Conservation (phyloP, 2,888 invertebrate species). For the Eupithecia subfuscata region DNA sequence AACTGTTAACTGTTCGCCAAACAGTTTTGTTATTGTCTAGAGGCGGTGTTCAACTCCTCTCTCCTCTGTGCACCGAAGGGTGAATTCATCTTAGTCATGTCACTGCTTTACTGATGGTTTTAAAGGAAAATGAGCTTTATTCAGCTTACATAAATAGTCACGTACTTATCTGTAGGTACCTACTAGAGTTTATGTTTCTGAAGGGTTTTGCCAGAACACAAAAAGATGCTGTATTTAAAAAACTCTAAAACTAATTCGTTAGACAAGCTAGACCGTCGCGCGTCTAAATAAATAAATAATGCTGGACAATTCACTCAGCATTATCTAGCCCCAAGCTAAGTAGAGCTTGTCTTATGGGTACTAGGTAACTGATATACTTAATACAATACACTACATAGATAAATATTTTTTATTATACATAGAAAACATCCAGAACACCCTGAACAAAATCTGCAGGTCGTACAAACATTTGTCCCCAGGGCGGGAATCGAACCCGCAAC, state of each 20-base stretch:
- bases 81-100: background rate
- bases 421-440: no score
- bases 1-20: conserved; percentile 72
- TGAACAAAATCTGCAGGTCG: no score
- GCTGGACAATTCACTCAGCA: no score
- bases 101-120: background rate
- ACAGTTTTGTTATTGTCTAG: conserved; percentile 65
- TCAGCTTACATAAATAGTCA: background rate
- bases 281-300: no score
- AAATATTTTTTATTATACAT: no score
- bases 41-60: conserved; percentile 44
- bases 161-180: background rate
- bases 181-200: background rate
- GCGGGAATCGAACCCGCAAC: no score
- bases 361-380: no score
- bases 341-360: no score
- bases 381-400: no score
- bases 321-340: no score
- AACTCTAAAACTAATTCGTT: background rate
- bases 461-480: no score
- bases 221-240: background rate
- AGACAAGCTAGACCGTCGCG: background rate
- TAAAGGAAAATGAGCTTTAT: background rate
- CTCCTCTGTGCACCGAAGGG: conserved; percentile 50
- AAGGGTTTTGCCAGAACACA: background rate